Percentiles rank a stretch among this genome's conserved stretches.
These are phyloP conservation scores for Pogonognathellus flavescens DNA, from an alignment of 1,140 invertebrate genomes.

Conservation along the genomic window DNA sequence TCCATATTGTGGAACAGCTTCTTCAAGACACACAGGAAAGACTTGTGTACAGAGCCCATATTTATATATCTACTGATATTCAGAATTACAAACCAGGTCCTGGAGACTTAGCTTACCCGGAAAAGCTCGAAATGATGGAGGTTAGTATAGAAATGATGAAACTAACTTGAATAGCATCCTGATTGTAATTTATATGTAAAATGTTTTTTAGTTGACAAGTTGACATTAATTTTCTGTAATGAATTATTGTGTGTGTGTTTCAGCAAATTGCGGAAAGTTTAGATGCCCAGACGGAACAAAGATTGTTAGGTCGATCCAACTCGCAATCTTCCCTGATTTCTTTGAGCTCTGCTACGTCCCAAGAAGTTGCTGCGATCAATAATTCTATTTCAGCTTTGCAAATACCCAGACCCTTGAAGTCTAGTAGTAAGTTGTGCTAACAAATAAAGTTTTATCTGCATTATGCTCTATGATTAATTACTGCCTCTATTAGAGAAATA, in stretches of 20 bases:
- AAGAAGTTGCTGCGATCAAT: slow-evolving; percentile 78
- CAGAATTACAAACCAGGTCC: slow-evolving; percentile 88
- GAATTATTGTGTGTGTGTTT: not conserved
- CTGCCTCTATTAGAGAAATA: too few species aligned
- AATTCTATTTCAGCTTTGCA: slow-evolving; percentile 70
- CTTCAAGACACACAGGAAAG: slow-evolving; percentile 97
- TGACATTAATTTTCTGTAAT: not conserved
- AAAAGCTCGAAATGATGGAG: slow-evolving; percentile 98
- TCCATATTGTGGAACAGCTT: slow-evolving; percentile 85
- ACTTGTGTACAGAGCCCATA: slow-evolving; percentile 94
- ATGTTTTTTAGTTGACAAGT: too few species aligned
- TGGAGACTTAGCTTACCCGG: slow-evolving; percentile 97
- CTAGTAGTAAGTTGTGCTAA: slow-evolving; percentile 58
- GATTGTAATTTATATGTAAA: too few species aligned
- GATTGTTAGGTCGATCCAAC: slow-evolving; percentile 75
- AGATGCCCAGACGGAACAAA: slow-evolving; percentile 51
- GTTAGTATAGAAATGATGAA: slow-evolving; percentile 67
- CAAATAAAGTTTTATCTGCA: not conserved
- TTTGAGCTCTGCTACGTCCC: slow-evolving; percentile 75
- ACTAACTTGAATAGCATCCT: not conserved
- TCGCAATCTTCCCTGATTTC: slow-evolving; percentile 79
- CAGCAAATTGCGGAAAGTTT: slow-evolving; percentile 66
- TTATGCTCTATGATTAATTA: not conserved
- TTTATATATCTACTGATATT: slow-evolving; percentile 94
- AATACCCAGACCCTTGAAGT: slow-evolving; percentile 66